These are phyloP conservation scores for Myotis lucifugus DNA, from an alignment of 2,113 vertebrate species.

Conservation along the genomic window DNA sequence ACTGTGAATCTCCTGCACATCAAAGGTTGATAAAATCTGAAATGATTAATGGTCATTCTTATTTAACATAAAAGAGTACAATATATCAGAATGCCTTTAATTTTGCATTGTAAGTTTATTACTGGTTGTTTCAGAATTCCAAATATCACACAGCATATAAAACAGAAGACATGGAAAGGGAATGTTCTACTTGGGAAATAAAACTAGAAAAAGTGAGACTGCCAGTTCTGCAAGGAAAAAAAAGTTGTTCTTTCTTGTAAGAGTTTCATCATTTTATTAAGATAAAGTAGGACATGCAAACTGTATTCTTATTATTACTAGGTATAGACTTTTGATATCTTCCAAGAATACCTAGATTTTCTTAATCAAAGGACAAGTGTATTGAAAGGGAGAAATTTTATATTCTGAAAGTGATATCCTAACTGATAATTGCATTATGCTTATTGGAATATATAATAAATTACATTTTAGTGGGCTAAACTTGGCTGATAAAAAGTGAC, in stretches of 20 bases:
- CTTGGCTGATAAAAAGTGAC: background rate
- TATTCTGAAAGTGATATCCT: background rate
- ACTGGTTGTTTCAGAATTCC: slow-evolving; percentile 10
- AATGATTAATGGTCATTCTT: slow-evolving; percentile 54
- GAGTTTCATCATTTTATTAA: background rate
- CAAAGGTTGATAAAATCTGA: slow-evolving; percentile 22
- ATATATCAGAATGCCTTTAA: slow-evolving; percentile 36
- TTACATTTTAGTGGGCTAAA: background rate
- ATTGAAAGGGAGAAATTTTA: background rate
- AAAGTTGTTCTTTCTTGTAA: background rate
- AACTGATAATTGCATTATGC: background rate
- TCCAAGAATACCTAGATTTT: background rate
- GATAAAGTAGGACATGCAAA: background rate
- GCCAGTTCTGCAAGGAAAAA: background rate
- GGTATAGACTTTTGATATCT: background rate
- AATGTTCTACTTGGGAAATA: slow-evolving; percentile 5
- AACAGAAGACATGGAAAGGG: background rate
- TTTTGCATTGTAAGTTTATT: slow-evolving; percentile 32
- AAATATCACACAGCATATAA: background rate
- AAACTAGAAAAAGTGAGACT: background rate
- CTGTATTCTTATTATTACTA: background rate
- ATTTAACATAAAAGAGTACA: slow-evolving; percentile 47
- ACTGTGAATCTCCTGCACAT: slow-evolving; percentile 25
- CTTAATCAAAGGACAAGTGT: background rate
- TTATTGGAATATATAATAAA: slow-evolving; percentile 1